Base-by-base conservation (phyloP, 37 sponge, comb jelly and placozoan species). In the Agelas oroides region DNA sequence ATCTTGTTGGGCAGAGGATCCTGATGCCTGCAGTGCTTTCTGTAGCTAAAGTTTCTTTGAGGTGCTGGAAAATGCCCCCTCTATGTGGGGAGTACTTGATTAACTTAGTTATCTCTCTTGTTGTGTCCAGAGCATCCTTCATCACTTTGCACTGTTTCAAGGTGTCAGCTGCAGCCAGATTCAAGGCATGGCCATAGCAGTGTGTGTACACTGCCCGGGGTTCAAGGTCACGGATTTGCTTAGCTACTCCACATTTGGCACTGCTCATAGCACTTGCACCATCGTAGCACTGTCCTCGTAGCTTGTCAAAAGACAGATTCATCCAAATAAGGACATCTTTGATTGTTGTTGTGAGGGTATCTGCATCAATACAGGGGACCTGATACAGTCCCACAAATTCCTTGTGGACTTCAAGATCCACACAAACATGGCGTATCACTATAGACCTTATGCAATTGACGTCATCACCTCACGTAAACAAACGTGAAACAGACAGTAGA, bases 61-160 rank as follows among this genome's bases (percentile, higher is more conserved):
- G 39, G 31, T 70, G 41, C 23, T 65, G 39, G 35, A 92, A 87
- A 41, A 75, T 52, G 5, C 55, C 75, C 36, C 83, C 84, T 27
- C 88, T 61, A 34, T 57, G 78, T 56, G 93, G 85, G 53, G 88
- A 92, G 64, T 60, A 82, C 77, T 88, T 92, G 16, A 92, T 74
- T 56, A 92, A 53, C 75, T 83, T 87, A 24, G 88, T 84, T 19
- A 92, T 78, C 70, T 92, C 93, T 54, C 39, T 37, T 12, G 76
- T 74, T 20, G 70, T 68, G 21, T 56, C n/a, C n/a, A n/a, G n/a
- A n/a, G n/a, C n/a, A n/a, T n/a, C n/a, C n/a, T n/a, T n/a, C n/a
- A n/a, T n/a, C n/a, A n/a, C n/a, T n/a, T n/a, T n/a, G n/a, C n/a
- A n/a, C n/a, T n/a, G n/a, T n/a, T n/a, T n/a, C n/a, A n/a, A n/a